Conservation (phyloP, 2,888 invertebrate genomes). For the Sphaerophoria rueppellii region DNA sequence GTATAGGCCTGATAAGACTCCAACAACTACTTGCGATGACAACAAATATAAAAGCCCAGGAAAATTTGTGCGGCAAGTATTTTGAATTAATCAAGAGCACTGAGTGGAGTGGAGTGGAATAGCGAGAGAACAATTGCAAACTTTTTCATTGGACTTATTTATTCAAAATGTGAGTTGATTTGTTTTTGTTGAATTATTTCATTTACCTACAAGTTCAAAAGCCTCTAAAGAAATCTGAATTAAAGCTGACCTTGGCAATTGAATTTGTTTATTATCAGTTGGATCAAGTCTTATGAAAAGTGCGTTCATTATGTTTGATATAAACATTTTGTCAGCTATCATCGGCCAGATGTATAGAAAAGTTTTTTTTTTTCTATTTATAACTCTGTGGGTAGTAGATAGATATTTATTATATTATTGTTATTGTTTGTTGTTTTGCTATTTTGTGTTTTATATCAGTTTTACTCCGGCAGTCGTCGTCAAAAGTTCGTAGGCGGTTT, state of each 20-base stretch:
- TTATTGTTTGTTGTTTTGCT: conserved; percentile 6
- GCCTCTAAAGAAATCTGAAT: neutral
- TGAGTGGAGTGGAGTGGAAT: conserved; percentile 16
- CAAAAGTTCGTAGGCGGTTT: conserved; percentile 13
- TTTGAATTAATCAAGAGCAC: conserved; percentile 46
- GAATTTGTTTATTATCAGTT: neutral
- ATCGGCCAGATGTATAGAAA: conserved; percentile 14
- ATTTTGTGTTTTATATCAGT: neutral
- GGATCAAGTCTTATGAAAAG: neutral
- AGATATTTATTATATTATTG: conserved; percentile 9
- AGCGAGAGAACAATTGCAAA: conserved; percentile 5
- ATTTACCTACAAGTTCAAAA: neutral
- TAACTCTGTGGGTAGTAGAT: conserved; percentile 20
- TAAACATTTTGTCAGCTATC: no score
- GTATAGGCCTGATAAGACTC: conserved; percentile 16
- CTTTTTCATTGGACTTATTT: conserved; percentile 35
- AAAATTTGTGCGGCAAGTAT: conserved; percentile 29
- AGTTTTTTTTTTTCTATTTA: conserved; percentile 30
- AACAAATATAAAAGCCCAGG: conserved; percentile 67
- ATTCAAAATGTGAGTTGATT: conserved; percentile 13
- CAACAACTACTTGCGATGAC: conserved; percentile 31
- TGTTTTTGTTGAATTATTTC: neutral
- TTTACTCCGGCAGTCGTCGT: conserved; percentile 37
- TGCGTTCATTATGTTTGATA: conserved; percentile 9
- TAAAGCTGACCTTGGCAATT: neutral